These are phyloP conservation scores for Drosophila triauraria DNA, from an alignment of 1,140 invertebrate species.

Conservation along the genomic window DNA sequence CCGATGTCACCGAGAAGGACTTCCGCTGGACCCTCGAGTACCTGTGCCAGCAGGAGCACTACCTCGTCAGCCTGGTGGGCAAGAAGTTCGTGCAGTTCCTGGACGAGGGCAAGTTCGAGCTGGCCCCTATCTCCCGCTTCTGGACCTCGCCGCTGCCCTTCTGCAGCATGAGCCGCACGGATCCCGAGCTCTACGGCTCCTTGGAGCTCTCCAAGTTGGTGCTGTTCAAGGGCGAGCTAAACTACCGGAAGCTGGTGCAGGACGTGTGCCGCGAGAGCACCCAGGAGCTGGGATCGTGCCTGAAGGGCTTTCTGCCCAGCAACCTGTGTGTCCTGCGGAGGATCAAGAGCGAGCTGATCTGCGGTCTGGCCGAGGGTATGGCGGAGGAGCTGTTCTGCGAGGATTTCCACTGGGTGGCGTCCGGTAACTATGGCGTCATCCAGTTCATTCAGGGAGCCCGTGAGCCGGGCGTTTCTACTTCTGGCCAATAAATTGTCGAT, in stretches of 20 bases:
- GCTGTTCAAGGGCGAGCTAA: constrained; percentile 98
- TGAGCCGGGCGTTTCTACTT: constrained; percentile 26
- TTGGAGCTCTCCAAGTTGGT: constrained; percentile 90
- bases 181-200: constrained; percentile 89
- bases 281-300: constrained; percentile 89
- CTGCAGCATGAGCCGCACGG: constrained; percentile 89
- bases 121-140: constrained; percentile 88
- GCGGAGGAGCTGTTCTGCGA: constrained; percentile 87
- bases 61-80: constrained; percentile 85
- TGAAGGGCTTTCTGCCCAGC: constrained; percentile 93
- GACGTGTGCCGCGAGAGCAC: constrained; percentile 94
- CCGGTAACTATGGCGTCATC: constrained; percentile 92
- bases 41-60: constrained; percentile 84
- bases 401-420: constrained; percentile 93
- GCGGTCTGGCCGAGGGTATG: constrained; percentile 89
- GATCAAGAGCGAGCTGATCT: constrained; percentile 95
- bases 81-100: constrained; percentile 87
- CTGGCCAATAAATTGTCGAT: no score
- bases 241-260: constrained; percentile 96
- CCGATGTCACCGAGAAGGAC: constrained; percentile 92
- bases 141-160: constrained; percentile 95
- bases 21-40: constrained; percentile 89
- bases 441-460: constrained; percentile 64
- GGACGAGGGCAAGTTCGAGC: constrained; percentile 85
- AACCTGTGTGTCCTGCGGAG: constrained; percentile 93